Evolutionary conservation across 2,113 vertebrate species (phyloP).

Genomic region (Peromyscus maniculatus): DNA sequence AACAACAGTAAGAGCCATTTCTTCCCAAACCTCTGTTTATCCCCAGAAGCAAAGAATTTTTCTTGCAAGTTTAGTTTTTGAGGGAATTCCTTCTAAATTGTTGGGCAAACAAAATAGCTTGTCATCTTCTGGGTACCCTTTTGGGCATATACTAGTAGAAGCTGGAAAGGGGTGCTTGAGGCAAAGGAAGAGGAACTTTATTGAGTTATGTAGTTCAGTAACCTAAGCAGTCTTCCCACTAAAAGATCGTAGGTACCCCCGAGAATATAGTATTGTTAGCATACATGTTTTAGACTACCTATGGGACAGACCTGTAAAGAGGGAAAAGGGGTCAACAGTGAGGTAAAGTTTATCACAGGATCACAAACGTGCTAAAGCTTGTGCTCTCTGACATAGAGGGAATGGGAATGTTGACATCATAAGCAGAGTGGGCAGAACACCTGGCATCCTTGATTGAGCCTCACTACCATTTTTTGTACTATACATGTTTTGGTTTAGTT

Average conservation of each 20-base stretch:
- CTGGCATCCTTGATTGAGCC: too few relatives aligned
- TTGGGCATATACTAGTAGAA: too few relatives aligned
- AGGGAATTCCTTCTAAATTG: background rate
- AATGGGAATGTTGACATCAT: background rate
- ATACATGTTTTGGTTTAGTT: background rate
- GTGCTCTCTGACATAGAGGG: rapidly evolving
- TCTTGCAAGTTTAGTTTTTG: background rate
- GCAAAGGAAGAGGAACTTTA: background rate
- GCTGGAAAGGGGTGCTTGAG: rapidly evolving
- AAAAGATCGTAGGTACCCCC: background rate
- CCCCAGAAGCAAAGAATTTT: background rate
- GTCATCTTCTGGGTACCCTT: background rate
- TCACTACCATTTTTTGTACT: background rate
- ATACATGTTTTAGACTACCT: background rate
- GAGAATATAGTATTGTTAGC: too few relatives aligned
- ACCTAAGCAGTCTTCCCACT: background rate
- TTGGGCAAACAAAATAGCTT: rapidly evolving
- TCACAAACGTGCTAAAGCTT: background rate
- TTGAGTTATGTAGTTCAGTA: background rate
- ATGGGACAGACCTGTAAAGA: too few relatives aligned
- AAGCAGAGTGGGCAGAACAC: too few relatives aligned
- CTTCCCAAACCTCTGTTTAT: background rate
- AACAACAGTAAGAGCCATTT: background rate
- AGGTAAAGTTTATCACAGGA: background rate
- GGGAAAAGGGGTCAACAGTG: rapidly evolving